Base-by-base conservation (phyloP, 2,888 invertebrate species). In the Stenodera caucasica region DNA sequence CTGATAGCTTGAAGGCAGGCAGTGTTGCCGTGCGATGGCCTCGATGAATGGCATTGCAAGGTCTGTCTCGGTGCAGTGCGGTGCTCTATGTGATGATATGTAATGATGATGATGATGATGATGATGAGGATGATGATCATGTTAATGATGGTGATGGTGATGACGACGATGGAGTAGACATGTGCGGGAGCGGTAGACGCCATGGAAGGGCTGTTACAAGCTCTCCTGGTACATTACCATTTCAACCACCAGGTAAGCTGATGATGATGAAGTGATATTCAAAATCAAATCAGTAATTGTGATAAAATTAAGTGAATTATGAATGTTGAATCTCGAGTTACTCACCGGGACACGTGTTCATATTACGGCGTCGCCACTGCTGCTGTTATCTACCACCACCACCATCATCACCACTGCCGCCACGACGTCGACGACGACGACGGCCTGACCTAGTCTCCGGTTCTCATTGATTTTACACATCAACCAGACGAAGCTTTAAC, bases 31-130 rank as follows among this genome's bases (percentile, higher is more conserved):
- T 67, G 86, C 86, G 86, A 84, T 85, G 84, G 82, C 86, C 84
- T 84, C 86, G 85, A 85, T 87, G 86, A 86, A 86, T 86, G 86
- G 84, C 83, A 84, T 80, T 81, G 82, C 82, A 83, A 82, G 80
- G 79, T 79, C 80, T 79, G 77, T 79, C 77, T 78, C 78, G 79
- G 78, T 80, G 82, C 81, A 81, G 75, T 78, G 78, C 77, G 74
- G 78, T 75, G 77, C 69, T 73, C 72, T 63, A 67, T 53, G 57
- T 61, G 62, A 61, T 63, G 60, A n/a, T n/a, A n/a, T n/a, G 49
- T 30, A 26, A 26, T 26, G 26, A n/a, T 30, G 57, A 40, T 15
- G 37, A 15, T 15, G n/a, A 23, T 15, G 18, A 30, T 35, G 15
- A 35, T 40, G 40, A 6, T 49, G 53, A 52, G 26, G 63, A 45